These are phyloP conservation scores for Hyppa rectilinea DNA, from an alignment of 2,888 invertebrate genomes.

Conservation along the genomic window DNA sequence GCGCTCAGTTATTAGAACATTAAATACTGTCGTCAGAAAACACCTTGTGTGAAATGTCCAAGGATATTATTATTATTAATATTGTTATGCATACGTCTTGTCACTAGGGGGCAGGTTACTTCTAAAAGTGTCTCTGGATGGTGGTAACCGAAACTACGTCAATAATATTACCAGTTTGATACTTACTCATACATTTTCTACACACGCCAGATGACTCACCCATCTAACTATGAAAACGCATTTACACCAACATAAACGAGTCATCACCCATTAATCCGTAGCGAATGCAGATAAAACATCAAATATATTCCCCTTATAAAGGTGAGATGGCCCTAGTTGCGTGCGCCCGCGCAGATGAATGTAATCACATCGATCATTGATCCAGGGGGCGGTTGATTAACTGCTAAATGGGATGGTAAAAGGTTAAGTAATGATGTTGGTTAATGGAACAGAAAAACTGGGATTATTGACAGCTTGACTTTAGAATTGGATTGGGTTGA, in stretches of 20 bases:
- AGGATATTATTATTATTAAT: too few species aligned
- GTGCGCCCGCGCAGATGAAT: conserved; percentile 57
- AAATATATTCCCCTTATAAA: conserved; percentile 35
- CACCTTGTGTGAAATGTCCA: too few species aligned
- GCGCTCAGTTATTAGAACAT: too few species aligned
- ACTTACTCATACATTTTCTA: too few species aligned
- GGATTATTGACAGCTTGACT: conserved; percentile 8
- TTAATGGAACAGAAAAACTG: conserved; percentile 40
- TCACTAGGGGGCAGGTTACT: too few species aligned
- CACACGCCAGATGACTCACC: conserved; percentile 11
- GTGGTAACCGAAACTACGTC: too few species aligned
- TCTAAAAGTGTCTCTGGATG: too few species aligned
- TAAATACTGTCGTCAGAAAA: too few species aligned
- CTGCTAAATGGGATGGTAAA: conserved; percentile 50
- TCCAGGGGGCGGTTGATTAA: conserved; percentile 54
- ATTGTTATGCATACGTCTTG: too few species aligned
- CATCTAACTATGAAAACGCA: conserved; percentile 40
- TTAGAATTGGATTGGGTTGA: too few species aligned
- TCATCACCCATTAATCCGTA: conserved; percentile 40
- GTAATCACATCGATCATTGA: conserved; percentile 59
- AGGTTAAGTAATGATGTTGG: conserved; percentile 49
- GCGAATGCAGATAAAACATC: conserved; percentile 56
- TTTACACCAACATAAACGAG: conserved; percentile 25
- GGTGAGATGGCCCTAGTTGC: conserved; percentile 53
- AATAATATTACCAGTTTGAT: too few species aligned